Base-by-base conservation (phyloP, 2,888 invertebrate species). In the Hydriomena furcata region DNA sequence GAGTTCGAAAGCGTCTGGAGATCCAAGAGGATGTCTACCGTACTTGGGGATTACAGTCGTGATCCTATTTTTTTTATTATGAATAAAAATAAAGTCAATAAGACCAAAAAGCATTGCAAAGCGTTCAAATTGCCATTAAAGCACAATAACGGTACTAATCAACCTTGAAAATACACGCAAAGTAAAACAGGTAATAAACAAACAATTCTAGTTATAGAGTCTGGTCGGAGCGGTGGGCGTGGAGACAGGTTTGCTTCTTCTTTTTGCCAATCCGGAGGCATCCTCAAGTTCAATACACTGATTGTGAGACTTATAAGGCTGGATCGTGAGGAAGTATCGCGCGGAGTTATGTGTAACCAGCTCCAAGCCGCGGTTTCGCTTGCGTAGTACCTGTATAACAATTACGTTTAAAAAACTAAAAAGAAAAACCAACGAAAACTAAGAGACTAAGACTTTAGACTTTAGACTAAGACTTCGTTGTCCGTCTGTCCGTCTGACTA, bases 221-320 rank as follows among this genome's bases (percentile, higher is more conserved):
- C 62, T 62, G 61, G 66, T 70, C 42, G 41, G 54, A 70, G 67
- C 68, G 58, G 80, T 78, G 71, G 76, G 78, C 66, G 76, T 66
- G 60, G 44, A 48, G 68, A 71, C 74, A 60, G 67, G 72, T 75
- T 73, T 64, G 71, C 71, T 71, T 65, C 67, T 71, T 67, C 69
- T 72, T 74, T 76, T 79, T 67, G 78, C 76, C 77, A 75, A 79
- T 67, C 66, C 72, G 65, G 52, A 59, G 63, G 69, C 72, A 73
- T 72, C 71, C 65, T 41, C 59, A 68, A 65, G 74, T 73, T 74
- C 71, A 74, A 71, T 73, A 72, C 56, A 62, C 73, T 54, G 66
- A 63, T 64, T 62, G 69, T 62, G 55, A 48, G 61, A 51, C 45
- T 48, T 52, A 48, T 38, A 54, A 43, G 52, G 49, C 25, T 10